Percentiles rank a stretch among this genome's conserved stretches.
Conservation (phyloP, 53 echinoderm and acorn worm species). For the Pentamera pediparva region DNA sequence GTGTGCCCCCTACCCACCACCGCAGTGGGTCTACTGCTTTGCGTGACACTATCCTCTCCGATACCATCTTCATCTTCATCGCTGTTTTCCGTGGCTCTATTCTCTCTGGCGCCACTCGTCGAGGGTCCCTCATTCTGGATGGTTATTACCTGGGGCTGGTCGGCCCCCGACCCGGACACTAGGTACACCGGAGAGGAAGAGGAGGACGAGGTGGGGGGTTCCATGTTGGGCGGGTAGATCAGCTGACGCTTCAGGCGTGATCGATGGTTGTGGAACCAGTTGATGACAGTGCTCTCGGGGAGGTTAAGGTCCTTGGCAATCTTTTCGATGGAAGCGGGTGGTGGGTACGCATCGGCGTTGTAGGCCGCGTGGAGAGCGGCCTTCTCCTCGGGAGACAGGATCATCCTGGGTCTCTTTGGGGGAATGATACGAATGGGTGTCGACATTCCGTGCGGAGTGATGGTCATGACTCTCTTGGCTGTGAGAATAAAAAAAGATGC, state of each 20-base stretch:
- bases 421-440: conserved; percentile 48
- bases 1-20: background rate
- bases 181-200: conserved; percentile 24
- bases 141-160: conserved; percentile 29
- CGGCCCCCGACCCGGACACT: conserved; percentile 20
- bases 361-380: conserved; percentile 69
- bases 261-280: conserved; percentile 99
- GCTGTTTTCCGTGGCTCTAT: background rate
- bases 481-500: conserved; percentile 9
- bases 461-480: conserved; percentile 70
- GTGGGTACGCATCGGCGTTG: conserved; percentile 83
- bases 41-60: background rate
- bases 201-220: conserved; percentile 5
- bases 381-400: conserved; percentile 86
- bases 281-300: conserved; percentile 86
- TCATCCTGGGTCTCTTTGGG: conserved; percentile 78
- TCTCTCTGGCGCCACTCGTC: background rate
- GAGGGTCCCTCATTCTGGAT: conserved; percentile 28
- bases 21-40: too few species aligned
- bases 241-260: conserved; percentile 74
- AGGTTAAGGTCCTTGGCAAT: conserved; percentile 74
- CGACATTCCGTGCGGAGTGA: conserved; percentile 25
- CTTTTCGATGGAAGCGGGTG: conserved; percentile 75
- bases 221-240: background rate
- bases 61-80: background rate